Conservation (phyloP, 2,113 vertebrate species). For the Calonectris borealis region DNA sequence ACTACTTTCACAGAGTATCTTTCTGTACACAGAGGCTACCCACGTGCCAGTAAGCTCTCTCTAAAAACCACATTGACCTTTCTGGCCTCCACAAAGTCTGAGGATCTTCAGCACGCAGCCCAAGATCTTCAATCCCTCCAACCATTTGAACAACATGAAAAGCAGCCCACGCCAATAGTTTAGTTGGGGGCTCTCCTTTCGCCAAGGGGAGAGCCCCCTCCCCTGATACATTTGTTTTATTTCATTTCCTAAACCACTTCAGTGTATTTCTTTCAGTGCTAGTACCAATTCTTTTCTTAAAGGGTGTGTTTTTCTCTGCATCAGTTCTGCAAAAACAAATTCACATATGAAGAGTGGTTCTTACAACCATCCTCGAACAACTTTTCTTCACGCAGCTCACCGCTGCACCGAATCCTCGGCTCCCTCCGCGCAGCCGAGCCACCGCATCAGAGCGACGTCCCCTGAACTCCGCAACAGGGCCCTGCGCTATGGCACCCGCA, state of each 20-base stretch:
- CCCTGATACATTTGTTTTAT: too few species aligned
- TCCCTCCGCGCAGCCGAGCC: rapidly evolving
- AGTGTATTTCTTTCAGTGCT: rapidly evolving
- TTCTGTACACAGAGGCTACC: background rate
- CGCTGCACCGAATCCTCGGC: rapidly evolving
- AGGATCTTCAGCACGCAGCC: background rate
- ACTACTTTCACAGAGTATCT: background rate
- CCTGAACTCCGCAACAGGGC: rapidly evolving
- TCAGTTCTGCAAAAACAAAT: background rate
- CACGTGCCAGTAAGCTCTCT: background rate
- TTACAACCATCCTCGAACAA: background rate
- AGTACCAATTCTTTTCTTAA: background rate
- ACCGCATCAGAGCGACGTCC: rapidly evolving
- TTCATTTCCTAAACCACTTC: background rate
- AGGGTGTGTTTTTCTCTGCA: too few species aligned
- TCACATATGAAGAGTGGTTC: rapidly evolving
- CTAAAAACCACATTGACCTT: background rate
- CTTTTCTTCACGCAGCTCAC: background rate
- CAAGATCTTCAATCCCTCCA: background rate
- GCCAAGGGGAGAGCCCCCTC: background rate
- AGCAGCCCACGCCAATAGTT: background rate
- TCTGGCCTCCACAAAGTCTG: background rate
- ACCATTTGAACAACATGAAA: rapidly evolving
- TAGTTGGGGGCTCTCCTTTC: background rate
- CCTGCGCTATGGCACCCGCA: rapidly evolving